Base-by-base conservation (phyloP, 2,113 vertebrate species). In the Vulpes ferrilata region DNA sequence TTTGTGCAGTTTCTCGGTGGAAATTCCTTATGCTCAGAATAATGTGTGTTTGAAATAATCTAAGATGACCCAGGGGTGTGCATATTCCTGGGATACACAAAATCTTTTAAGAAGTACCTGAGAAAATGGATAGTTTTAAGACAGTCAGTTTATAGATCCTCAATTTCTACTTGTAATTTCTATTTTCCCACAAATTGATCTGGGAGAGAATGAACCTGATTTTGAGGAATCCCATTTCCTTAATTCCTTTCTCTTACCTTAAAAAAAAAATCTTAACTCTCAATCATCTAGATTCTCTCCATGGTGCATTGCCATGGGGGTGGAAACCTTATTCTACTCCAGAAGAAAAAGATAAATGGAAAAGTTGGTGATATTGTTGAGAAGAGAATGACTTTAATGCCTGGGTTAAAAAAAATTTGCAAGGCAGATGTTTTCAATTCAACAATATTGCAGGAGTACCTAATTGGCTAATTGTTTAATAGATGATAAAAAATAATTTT, bases 401-500 rank as follows among this genome's bases (percentile, higher is more conserved):
- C n/a, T n/a, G 27, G 13, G 9, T 38, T 20, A 83, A 76, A 35
- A 6, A 32, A 8, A 35, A 4, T 71, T 76, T 81, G 51, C 27
- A 95, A 81, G 51, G 74, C 23, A 65, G 2, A 48, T 91, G 1
- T 65, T 94, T 96, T 92, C 32, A 82, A 27, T 38, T 87, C 32
- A 53, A 0, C 59, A 80, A 59, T 93, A 62, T 12, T 85, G 3
- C 48, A 73, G 27, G 27, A 78, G 1, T 67, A 57, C 82, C 60
- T 55, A 57, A 53, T 19, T 93, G 53, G 51, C 17, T 32, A 79
- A 32, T 79, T 91, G 20, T 7, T 27, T 95, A 11, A 53, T 53
- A 32, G 22, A 10, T 82, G 25, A 84, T 88, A 90, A 82, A 69
- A 92, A 81, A 88, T 55, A 89, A 43, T 82, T 95, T 69, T 88